Evolutionary conservation across 2,888 invertebrate genomes (phyloP).

Genomic region (Zeuzera pyrina): DNA sequence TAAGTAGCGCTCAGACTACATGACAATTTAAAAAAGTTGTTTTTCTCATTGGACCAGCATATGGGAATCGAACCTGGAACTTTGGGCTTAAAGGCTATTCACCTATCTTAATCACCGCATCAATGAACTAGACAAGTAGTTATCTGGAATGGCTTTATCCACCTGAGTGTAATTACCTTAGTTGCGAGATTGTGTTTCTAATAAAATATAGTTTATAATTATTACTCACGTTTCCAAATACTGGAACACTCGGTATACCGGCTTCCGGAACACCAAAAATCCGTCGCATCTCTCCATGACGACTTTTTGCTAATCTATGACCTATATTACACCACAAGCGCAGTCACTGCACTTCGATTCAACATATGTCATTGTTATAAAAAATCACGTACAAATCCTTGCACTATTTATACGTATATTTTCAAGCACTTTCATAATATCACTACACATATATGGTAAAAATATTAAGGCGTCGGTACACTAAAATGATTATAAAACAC

Average conservation of each 20-base stretch:
- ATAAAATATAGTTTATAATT: too few relatives aligned
- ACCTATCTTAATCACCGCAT: too few relatives aligned
- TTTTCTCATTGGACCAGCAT: too few relatives aligned
- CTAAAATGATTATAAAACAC: constrained; percentile 51
- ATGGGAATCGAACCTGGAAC: too few relatives aligned
- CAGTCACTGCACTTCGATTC: not conserved
- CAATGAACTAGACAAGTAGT: too few relatives aligned
- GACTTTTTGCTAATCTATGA: constrained; percentile 2
- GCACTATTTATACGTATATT: not conserved
- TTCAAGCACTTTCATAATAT: not conserved
- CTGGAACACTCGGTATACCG: constrained; percentile 86
- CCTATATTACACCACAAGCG: not conserved
- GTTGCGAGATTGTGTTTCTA: too few relatives aligned
- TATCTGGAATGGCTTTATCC: too few relatives aligned
- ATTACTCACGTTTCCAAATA: constrained; percentile 90
- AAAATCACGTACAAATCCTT: constrained; percentile 1
- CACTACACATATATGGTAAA: constrained; percentile 12
- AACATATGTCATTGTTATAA: constrained; percentile 1
- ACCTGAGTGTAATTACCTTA: too few relatives aligned
- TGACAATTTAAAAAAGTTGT: too few relatives aligned
- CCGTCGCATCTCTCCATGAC: constrained; percentile 85
- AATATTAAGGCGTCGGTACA: constrained; percentile 57
- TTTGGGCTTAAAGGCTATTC: too few relatives aligned
- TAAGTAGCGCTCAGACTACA: too few relatives aligned
- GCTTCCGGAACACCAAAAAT: constrained; percentile 84